A percentile compares a stretch with the other conserved stretches of the same genome.
These are phyloP conservation scores for Zelostemma sp. DNA, from an alignment of 1,140 invertebrate species.

Conservation along the genomic window DNA sequence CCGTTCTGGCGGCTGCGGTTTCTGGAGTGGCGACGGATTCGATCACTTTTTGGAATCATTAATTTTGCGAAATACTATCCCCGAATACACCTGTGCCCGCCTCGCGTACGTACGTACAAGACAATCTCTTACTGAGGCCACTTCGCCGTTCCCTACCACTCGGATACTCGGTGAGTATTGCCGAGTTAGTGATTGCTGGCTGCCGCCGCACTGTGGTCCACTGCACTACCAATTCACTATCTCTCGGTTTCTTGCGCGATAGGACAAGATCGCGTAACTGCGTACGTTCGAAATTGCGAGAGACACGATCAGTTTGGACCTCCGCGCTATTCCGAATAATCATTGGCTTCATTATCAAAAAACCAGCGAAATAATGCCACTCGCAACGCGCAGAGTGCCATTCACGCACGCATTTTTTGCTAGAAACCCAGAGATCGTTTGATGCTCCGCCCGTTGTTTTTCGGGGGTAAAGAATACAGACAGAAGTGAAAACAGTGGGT, in stretches of 20 bases:
- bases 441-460: no score
- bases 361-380: no score
- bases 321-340: no score
- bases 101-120: constrained; percentile 12
- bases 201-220: constrained; percentile 56
- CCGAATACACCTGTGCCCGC: constrained; percentile 18
- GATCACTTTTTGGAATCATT: constrained; percentile 21
- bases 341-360: no score
- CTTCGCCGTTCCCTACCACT: constrained; percentile 50
- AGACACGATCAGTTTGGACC: background rate
- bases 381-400: no score
- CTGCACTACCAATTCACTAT: constrained; percentile 55
- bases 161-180: constrained; percentile 31
- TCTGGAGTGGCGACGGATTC: background rate
- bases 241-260: constrained; percentile 46
- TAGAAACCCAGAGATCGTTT: no score
- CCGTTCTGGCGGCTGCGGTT: constrained; percentile 2
- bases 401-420: no score
- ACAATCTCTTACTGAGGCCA: constrained; percentile 37
- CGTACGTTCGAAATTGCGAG: constrained; percentile 8
- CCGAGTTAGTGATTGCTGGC: constrained; percentile 48
- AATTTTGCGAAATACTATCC: constrained; percentile 36
- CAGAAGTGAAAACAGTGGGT: no score
- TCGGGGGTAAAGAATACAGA: no score
- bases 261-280: constrained; percentile 31